A percentile compares a stretch with the other conserved stretches of the same genome.
These are phyloP conservation scores for Psilopogon haemacephalus DNA, from an alignment of 2,113 vertebrate genomes.

Conservation along the genomic window DNA sequence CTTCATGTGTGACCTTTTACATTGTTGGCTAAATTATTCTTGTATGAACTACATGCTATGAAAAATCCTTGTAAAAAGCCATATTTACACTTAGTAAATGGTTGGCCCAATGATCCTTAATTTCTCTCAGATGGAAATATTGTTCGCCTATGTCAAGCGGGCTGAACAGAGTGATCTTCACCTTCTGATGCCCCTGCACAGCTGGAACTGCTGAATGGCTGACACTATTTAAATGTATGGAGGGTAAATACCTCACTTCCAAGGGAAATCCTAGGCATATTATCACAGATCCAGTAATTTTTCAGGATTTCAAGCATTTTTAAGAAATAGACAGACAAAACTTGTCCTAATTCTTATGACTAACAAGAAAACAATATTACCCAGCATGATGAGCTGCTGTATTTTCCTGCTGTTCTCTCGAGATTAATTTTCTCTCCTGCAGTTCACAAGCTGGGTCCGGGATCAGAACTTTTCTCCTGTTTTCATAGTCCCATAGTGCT, in stretches of 20 bases:
- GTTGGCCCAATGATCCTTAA: neutral
- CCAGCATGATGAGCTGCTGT: neutral
- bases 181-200: neutral
- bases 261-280: neutral
- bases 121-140: neutral
- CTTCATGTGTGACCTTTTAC: neutral
- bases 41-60: neutral
- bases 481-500: neutral
- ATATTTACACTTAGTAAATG: neutral
- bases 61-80: neutral
- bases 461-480: neutral
- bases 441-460: neutral
- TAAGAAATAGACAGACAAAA: neutral
- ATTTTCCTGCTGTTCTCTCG: neutral
- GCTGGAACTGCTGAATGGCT: neutral
- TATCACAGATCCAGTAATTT: neutral
- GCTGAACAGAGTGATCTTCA: neutral
- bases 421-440: neutral
- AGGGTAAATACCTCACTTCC: neutral
- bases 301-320: neutral
- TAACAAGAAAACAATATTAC: neutral
- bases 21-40: neutral
- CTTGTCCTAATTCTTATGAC: neutral
- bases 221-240: neutral
- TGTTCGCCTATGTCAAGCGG: neutral